Percentiles rank a stretch among this genome's conserved stretches.
These are phyloP conservation scores for Deilephila elpenor DNA, from an alignment of 2,888 invertebrate genomes.

Conservation along the genomic window DNA sequence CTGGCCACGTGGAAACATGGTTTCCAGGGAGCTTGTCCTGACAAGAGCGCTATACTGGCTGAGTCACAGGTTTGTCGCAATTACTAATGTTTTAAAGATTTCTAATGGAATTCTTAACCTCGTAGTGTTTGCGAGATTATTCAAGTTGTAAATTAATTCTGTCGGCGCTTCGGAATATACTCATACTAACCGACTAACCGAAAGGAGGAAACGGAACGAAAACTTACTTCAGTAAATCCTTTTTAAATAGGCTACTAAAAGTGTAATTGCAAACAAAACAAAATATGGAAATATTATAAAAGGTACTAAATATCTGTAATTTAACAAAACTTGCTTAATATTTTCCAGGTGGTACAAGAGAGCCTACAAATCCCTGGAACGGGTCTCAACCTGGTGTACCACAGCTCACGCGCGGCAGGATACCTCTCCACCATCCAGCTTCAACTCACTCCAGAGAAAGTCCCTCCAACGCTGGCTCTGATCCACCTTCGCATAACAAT, in stretches of 20 bases:
- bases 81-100: not conserved
- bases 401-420: slow-evolving; percentile 96
- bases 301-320: not conserved
- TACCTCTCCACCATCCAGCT: slow-evolving; percentile 96
- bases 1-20: slow-evolving; percentile 97
- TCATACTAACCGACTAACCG: no score
- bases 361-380: slow-evolving; percentile 97
- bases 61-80: slow-evolving; percentile 88
- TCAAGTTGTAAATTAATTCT: no score
- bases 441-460: slow-evolving; percentile 93
- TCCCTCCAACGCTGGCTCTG: slow-evolving; percentile 91
- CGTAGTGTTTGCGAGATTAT: no score
- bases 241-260: not conserved
- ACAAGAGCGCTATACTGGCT: slow-evolving; percentile 94
- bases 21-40: slow-evolving; percentile 97
- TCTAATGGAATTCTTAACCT: no score
- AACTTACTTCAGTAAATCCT: no score
- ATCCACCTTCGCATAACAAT: slow-evolving; percentile 97
- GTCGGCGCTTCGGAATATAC: no score
- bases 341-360: slow-evolving; percentile 93
- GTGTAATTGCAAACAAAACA: not conserved
- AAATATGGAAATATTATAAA: not conserved
- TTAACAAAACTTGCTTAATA: not conserved
- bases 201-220: no score
- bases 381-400: slow-evolving; percentile 97